Conservation (phyloP, 2,797 vertebrate genomes). For the Lithobates pipiens region DNA sequence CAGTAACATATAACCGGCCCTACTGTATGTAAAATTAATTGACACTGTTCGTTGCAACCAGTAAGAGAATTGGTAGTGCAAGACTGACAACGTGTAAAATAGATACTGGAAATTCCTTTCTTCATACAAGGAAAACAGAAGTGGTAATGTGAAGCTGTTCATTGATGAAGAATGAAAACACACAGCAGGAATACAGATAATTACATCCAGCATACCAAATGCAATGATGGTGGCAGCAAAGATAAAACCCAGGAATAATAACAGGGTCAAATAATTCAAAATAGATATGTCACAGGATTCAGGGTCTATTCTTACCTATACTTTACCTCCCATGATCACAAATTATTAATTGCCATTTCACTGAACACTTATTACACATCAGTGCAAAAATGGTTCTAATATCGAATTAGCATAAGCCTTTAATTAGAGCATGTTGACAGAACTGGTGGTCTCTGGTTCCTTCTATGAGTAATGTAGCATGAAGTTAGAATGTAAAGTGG, state of each 20-base stretch:
- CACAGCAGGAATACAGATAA: not conserved
- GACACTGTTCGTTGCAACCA: too few species aligned
- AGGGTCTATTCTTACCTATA: not conserved
- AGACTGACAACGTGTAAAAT: too few species aligned
- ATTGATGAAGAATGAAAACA: not conserved
- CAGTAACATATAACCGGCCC: too few species aligned
- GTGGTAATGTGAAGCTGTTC: too few species aligned
- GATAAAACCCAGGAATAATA: not conserved
- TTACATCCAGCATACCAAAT: not conserved
- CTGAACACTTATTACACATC: not conserved
- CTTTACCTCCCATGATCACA: not conserved
- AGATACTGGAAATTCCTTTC: too few species aligned
- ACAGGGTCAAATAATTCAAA: not conserved
- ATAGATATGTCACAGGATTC: not conserved
- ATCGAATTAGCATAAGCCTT: not conserved
- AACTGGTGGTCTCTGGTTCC: not conserved
- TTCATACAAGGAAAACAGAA: too few species aligned
- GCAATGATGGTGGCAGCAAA: not conserved
- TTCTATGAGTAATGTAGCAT: conserved; percentile 2
- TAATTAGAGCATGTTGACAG: conserved; percentile 1
- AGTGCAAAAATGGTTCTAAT: not conserved
- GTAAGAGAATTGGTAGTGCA: too few species aligned
- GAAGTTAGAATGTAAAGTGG: not conserved
- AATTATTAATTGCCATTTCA: too few species aligned
- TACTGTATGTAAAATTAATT: too few species aligned